Conservation (phyloP, 2,113 vertebrate genomes). For the Emydura subglobosa region DNA sequence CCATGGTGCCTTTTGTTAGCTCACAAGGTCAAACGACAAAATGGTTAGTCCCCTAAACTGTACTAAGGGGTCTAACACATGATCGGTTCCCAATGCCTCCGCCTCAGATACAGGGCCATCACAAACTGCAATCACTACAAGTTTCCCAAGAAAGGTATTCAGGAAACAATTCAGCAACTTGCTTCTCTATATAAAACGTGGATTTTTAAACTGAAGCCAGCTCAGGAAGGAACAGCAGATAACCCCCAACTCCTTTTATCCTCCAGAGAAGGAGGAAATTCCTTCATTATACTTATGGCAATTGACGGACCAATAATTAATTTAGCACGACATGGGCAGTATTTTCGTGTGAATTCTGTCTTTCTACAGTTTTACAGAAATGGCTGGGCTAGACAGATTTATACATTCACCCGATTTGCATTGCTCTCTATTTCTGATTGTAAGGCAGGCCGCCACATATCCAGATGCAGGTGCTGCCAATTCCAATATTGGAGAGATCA, state of each 20-base stretch:
- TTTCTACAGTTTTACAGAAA: neutral
- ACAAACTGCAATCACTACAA: slow-evolving; percentile 25
- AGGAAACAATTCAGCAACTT: neutral
- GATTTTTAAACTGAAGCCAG: neutral
- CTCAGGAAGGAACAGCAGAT: neutral
- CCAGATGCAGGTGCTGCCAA: neutral
- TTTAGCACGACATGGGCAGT: neutral
- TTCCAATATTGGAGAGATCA: neutral
- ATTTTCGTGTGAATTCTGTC: neutral
- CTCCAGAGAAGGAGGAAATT: neutral
- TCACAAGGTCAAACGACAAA: neutral
- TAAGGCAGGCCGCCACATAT: neutral
- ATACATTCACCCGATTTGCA: neutral
- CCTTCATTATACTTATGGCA: neutral
- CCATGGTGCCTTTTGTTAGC: neutral
- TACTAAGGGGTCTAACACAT: neutral
- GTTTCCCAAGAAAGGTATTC: neutral
- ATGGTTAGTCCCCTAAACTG: neutral
- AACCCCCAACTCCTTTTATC: neutral
- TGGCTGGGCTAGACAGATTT: neutral
- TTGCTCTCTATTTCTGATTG: neutral
- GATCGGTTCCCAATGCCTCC: slow-evolving; percentile 1
- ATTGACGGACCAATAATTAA: neutral
- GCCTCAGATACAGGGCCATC: slow-evolving; percentile 36
- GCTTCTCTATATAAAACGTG: neutral